Evolutionary conservation across 2,797 vertebrate genomes (phyloP).

Genomic region (Sarcoramphus papa): DNA sequence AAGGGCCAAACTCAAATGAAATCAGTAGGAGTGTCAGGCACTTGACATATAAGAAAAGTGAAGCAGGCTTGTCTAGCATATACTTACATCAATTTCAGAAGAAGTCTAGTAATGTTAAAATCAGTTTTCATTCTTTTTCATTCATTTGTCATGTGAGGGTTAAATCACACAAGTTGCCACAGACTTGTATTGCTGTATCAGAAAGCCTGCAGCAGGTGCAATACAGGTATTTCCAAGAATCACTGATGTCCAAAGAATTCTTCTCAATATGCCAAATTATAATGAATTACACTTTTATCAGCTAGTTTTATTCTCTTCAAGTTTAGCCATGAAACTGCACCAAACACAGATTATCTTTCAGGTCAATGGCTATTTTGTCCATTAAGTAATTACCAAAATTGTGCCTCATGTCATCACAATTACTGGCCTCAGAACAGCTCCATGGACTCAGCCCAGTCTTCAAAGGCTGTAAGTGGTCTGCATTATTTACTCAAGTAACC

Average conservation of each 20-base stretch:
- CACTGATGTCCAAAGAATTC: neutral
- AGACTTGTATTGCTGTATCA: neutral
- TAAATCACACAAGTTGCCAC: neutral
- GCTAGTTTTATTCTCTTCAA: neutral
- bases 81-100: neutral
- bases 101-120: neutral
- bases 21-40: neutral
- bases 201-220: neutral
- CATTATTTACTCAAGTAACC: neutral
- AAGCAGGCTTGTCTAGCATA: neutral
- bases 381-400: conserved; percentile 1
- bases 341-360: neutral
- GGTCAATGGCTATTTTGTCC: neutral
- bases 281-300: neutral
- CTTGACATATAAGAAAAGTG: neutral
- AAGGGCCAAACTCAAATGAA: neutral
- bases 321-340: neutral
- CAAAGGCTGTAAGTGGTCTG: neutral
- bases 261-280: neutral
- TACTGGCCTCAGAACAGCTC: neutral
- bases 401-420: neutral
- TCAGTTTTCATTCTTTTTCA: neutral
- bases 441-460: neutral
- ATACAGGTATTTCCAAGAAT: neutral
- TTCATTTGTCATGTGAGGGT: neutral